Base-by-base conservation (phyloP, 2,113 vertebrate genomes). In the Coptodon rendalli region DNA sequence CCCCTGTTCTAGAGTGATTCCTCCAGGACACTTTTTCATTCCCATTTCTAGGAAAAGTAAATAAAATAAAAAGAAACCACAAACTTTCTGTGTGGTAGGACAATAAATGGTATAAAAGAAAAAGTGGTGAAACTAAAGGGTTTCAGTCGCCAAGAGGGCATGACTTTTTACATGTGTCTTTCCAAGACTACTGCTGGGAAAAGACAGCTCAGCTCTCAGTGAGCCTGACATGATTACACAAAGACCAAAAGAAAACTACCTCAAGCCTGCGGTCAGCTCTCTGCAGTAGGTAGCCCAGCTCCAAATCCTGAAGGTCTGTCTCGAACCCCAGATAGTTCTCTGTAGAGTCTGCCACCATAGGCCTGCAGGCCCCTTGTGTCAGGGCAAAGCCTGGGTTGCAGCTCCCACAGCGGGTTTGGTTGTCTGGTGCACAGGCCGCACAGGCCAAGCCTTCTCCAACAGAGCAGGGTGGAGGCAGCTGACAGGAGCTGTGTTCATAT, bases 241-340 rank as follows among this genome's bases (percentile, higher is more conserved):
- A 87, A 89, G 38, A 53, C 7, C n/a, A 86, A 88, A 54, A 54
- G 68, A 84, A 82, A 66, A 84, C 54, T 93, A 95, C 95, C 94
- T 99, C 98, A 2, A 99, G 97, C 38, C 98, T 94, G 3, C 98
- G 91, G 94, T 99, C 98, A 0, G 97, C 96, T 92, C 98, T 98
- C 95, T 99, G 98, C 86, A 99, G 71, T 29, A 99, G 91, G 84
- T 99, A 99, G 22, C 94, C 97, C 93, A 99, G 96, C 91, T 99
- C 98, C 83, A 98, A 94, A 93, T 99, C 98, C 90, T 99, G 98
- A 56, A 99, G 96, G 95, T 99, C 98, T 0, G 97, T 99, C 95
- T 99, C 98, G 0, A 99, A 99, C 59, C 98, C 98, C 5, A 99
- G 96, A 93, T 99, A 99, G 96, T 98, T 98, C 86, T 99, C 98